Evolutionary conservation across 2,888 invertebrate species (phyloP).

Genomic region (Trichogramma evanescens): DNA sequence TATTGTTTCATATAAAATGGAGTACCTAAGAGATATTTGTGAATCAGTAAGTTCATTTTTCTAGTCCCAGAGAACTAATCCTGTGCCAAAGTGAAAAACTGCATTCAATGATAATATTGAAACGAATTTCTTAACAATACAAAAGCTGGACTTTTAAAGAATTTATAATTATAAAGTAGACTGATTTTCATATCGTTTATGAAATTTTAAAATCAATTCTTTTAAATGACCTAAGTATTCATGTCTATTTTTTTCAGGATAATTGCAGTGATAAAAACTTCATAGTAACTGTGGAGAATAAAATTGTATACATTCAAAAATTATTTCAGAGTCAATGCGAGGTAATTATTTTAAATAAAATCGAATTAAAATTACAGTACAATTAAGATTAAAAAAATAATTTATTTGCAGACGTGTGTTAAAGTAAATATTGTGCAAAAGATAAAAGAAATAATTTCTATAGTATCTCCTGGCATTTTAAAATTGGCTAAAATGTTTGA

Average conservation of each 20-base stretch:
- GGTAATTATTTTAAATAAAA: constrained; percentile 11
- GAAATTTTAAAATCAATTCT: constrained; percentile 1
- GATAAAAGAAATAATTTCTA: constrained; percentile 14
- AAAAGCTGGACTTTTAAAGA: background rate
- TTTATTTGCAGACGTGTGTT: constrained; percentile 8
- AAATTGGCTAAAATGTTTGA: constrained; percentile 14
- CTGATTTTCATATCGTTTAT: constrained; percentile 1
- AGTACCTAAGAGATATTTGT: background rate
- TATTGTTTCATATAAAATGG: background rate
- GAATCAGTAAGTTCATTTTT: constrained; percentile 5
- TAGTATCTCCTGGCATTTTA: constrained; percentile 9
- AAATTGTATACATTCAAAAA: constrained; percentile 20
- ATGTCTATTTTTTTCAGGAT: constrained; percentile 17
- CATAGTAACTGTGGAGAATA: constrained; percentile 19
- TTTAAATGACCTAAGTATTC: background rate
- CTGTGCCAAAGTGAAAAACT: constrained; percentile 6
- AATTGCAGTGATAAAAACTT: constrained; percentile 14
- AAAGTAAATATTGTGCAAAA: constrained; percentile 15
- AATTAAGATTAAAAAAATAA: background rate
- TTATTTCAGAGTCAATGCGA: constrained; percentile 19
- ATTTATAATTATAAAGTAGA: constrained; percentile 1
- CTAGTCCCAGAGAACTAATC: constrained; percentile 8
- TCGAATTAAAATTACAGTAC: background rate
- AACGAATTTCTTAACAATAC: background rate
- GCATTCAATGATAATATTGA: constrained; percentile 3